Conservation (phyloP, 2,113 vertebrate genomes). For the Cavia porcellus region DNA sequence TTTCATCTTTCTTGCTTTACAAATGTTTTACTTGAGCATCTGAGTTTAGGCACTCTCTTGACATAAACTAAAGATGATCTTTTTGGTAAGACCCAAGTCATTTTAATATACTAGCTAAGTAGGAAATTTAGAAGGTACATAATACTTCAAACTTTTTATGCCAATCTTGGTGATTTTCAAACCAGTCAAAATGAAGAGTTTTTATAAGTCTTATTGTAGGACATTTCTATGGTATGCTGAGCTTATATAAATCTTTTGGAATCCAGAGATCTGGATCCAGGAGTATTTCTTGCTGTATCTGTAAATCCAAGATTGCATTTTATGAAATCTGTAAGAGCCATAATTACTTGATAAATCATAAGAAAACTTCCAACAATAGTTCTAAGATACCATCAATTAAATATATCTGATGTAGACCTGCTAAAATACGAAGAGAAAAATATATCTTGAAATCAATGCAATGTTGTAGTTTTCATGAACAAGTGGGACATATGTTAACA, state of each 20-base stretch:
- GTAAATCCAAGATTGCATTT: background rate
- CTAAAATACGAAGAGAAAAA: background rate
- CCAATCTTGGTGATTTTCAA: background rate
- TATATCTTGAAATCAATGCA: background rate
- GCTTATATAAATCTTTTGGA: background rate
- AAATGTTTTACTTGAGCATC: background rate
- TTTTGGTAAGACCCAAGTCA: background rate
- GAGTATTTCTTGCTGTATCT: background rate
- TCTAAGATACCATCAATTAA: slow-evolving; percentile 8
- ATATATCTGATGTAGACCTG: background rate
- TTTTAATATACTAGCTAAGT: slow-evolving; percentile 8
- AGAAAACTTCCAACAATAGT: background rate
- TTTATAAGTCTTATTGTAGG: background rate
- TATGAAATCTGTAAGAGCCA: background rate
- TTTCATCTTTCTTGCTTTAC: background rate
- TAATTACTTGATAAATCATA: slow-evolving; percentile 26
- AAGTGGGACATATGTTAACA: background rate
- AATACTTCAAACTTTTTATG: background rate
- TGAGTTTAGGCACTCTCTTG: slow-evolving; percentile 21
- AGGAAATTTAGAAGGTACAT: background rate
- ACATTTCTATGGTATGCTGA: background rate
- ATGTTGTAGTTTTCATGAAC: background rate
- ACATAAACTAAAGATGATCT: background rate
- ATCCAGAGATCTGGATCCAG: background rate
- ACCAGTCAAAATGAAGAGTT: slow-evolving; percentile 1